A percentile compares a stretch with the other conserved stretches of the same genome.
These are phyloP conservation scores for Harpagifer antarcticus DNA, from an alignment of 2,797 vertebrate species.

Conservation along the genomic window DNA sequence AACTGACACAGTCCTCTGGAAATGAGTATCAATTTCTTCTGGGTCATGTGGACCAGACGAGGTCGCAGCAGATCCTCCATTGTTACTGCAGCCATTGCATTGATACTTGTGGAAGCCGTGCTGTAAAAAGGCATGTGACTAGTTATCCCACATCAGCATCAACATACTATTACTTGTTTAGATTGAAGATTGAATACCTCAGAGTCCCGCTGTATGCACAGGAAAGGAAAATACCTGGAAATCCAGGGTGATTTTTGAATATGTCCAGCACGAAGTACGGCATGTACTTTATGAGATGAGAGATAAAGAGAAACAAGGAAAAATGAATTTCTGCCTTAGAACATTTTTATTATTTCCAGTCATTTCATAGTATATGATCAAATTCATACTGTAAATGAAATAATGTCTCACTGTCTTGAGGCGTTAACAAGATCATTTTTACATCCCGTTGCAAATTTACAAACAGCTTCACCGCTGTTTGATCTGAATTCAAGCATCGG, in stretches of 20 bases:
- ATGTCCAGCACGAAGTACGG: conserved; percentile 94
- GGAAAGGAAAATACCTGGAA: conserved; percentile 93
- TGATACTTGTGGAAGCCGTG: conserved; percentile 96
- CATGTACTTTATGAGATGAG: conserved; percentile 87
- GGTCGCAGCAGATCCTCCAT: conserved; percentile 92
- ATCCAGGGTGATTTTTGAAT: conserved; percentile 87
- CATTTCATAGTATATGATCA: neutral
- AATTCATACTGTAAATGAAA: neutral
- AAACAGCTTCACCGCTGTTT: neutral
- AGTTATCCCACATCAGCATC: neutral
- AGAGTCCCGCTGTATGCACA: conserved; percentile 96
- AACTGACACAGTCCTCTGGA: conserved; percentile 91
- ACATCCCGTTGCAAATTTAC: neutral
- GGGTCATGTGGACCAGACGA: conserved; percentile 68
- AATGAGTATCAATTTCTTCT: conserved; percentile 83
- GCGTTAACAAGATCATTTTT: neutral
- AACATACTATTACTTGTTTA: no score
- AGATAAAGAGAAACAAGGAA: neutral
- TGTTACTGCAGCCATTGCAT: conserved; percentile 95
- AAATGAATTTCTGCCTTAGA: neutral
- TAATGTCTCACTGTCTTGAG: neutral
- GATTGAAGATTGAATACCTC: conserved; percentile 82
- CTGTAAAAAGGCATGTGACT: conserved; percentile 71
- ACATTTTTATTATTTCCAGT: neutral
- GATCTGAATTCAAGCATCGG: neutral